Base-by-base conservation (phyloP, 2,113 vertebrate species). In the Tangachromis dhanisi region DNA sequence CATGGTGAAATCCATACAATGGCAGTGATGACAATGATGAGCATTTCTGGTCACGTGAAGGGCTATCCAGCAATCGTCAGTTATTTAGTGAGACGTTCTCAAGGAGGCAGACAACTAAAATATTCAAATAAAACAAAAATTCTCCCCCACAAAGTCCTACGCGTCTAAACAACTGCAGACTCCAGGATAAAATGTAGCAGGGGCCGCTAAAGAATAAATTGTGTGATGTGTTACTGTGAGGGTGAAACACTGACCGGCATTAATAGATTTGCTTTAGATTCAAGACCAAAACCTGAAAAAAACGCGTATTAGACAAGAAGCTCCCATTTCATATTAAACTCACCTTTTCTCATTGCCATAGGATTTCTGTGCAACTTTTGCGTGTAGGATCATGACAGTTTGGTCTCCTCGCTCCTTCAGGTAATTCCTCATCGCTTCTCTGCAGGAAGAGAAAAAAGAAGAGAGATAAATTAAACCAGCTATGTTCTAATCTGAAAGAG, bases 351-450 rank as follows among this genome's bases (percentile, higher is more conserved):
- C 99, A 95, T 99, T 99, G 93, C 99, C 99, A 8, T 99, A 99
- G 0, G 98, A 99, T 93, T 99, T 99, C 96, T 99, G 99, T 92
- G 99, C 99, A 96, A 99, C 99, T 96, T 99, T 99, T 3, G 99
- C 99, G 11, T 99, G 99, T 92, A 99, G 98, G 95, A 99, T 99
- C 95, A 99, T 98, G 85, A 99, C 99, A 31, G 99, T 99, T 96
- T 99, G 99, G 97, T 99, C 99, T n/a, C 98, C 99, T 95, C 98
- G 96, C 94, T 99, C 99, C 95, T 99, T 99, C 91, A 99, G 96
- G 95, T 99, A 99, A 96, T 99, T 99, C 91, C 99, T 95, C 99
- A 99, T 99, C 81, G 99, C 99, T 98, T 99, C 99, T 96, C 99
- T 99, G 93, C 26, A 80, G 53, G 8, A 45, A 84, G 88, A 19